Base-by-base conservation (phyloP, 2,113 vertebrate genomes). In the Sceloporus tristichus region DNA sequence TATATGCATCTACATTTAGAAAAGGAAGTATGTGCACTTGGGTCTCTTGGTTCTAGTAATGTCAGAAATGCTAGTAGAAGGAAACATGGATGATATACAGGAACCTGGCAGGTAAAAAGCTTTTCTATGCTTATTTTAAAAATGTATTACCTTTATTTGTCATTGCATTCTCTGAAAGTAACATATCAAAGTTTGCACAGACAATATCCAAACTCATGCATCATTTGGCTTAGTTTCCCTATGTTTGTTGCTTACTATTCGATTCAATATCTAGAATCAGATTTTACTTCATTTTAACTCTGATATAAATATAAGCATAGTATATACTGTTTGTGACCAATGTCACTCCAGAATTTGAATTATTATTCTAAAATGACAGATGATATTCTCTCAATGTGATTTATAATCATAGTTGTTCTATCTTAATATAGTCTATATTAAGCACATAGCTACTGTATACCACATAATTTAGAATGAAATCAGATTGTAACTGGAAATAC, bases 121-220 rank as follows among this genome's bases (percentile, higher is more conserved):
- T 84, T 85, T 80, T 74, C 83, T 34, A 27, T 5, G 54, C 29
- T 90, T 8, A 29, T 88, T 82, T 40, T 83, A 82, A 82, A 91
- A 0, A 0, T 86, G 65, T 79, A 38, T 74, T 40, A 59, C 34
- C 68, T 79, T 74, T 40, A 38, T 59, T 9, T 73, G 38, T 54
- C 54, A 85, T 5, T 68, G 68, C 68, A 81, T 38, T 66, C n/a
- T 21, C 42, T 4, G 74, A 83, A 82, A 76, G 40, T 40, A 88
- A 82, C 5, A 34, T 65, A 74, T 87, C 42, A 91, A 68, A 76
- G 91, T 38, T 66, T 18, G 42, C 38, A 3, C 8, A 68, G 85
- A 74, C 88, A 90, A 71, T 56, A 82, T 29, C 53, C 42, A 91
- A 18, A 13, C 59, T 62, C 79, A 91, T 48, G 71, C 79, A 91